phyloP scores from a whole-genome alignment of 2,888 invertebrate species.

The Synergus laeviventris region DNA sequence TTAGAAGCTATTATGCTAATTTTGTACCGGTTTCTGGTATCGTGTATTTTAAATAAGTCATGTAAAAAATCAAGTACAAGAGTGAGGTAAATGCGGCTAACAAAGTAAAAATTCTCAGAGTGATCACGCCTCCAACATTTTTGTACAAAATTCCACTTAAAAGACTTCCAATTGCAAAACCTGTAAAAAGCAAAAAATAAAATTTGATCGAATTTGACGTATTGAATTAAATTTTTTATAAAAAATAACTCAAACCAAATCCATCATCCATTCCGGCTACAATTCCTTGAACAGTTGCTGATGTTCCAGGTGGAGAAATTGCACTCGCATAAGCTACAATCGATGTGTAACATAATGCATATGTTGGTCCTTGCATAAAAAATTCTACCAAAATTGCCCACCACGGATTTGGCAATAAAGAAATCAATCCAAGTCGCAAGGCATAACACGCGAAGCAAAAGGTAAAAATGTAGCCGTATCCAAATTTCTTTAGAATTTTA shows the following conservation, averaged over 20 bases:
- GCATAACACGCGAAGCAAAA: constrained; percentile 88
- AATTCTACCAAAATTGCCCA: constrained; percentile 88
- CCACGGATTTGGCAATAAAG: constrained; percentile 88
- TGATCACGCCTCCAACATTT: constrained; percentile 79
- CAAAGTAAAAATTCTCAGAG: constrained; percentile 78
- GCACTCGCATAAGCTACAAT: constrained; percentile 83
- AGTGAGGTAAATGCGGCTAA: constrained; percentile 76
- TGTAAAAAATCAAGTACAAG: constrained; percentile 75
- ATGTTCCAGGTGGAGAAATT: constrained; percentile 82
- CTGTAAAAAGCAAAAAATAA: constrained; percentile 73
- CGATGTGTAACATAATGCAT: constrained; percentile 89
- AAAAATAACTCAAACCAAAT: constrained; percentile 77
- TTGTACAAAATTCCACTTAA: constrained; percentile 84
- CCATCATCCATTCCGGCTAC: constrained; percentile 94
- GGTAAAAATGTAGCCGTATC: constrained; percentile 87
- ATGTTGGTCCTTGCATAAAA: constrained; percentile 90
- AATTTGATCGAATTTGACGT: not conserved
- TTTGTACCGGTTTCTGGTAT: constrained; percentile 65
- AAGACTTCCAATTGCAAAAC: constrained; percentile 86
- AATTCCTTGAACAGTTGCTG: constrained; percentile 90
- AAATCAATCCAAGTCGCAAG: constrained; percentile 85
- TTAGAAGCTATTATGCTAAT: not conserved
- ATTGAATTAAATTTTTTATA: not conserved
- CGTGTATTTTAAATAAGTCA: constrained; percentile 68
- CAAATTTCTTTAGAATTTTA: constrained; percentile 86